Evolutionary conservation across 2,888 invertebrate genomes (phyloP), one percentile per base, ranked within the genome.

Genomic region (Celastrina argiolus): DNA sequence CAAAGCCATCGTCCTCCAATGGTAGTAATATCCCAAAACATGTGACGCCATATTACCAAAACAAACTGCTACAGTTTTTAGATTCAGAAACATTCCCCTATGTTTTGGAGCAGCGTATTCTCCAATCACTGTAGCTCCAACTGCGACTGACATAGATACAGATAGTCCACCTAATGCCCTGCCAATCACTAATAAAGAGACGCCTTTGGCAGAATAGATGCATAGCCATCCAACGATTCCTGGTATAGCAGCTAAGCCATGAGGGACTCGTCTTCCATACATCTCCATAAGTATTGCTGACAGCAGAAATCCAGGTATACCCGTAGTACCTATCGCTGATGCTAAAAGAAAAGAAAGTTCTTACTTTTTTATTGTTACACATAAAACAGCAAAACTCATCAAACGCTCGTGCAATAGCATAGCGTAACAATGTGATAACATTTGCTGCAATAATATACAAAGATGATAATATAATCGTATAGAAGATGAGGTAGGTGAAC

Each of bases 101-200:
- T 81, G 75, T 22, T 75, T 74, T 0, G 87, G 86, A n/a, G 77
- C 75, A 0, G 78, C 75, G 64, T 82, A 86, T 71, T 87, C 87
- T 59, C 85, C 84, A 0, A 86, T 81, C 1, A 81, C 76, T 0
- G 87, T 76, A 0, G 83, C 81, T 66, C 83, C 83, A 10, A 84
- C 67, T 0, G 77, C 72, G 0, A 79, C 74, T 0, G 80, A 78
- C 0, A 75, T 77, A 39, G 79, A 81, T 0, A 76, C 73, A 0
- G 81, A 74, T 2, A 85, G 34, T 0, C 85, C 86, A 2, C 76
- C 73, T 0, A 83, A 59, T 0, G 78, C 31, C 64, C 86, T 76
- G 0, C 79, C 84, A 2, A 76, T 68, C 63, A 84, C 72, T 0
- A 87, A 74, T 0, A 71, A 69, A 0, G 77, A 61, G 4, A 82